Conservation (phyloP, 2,797 vertebrate species). For the Pipistrellus nathusii region DNA sequence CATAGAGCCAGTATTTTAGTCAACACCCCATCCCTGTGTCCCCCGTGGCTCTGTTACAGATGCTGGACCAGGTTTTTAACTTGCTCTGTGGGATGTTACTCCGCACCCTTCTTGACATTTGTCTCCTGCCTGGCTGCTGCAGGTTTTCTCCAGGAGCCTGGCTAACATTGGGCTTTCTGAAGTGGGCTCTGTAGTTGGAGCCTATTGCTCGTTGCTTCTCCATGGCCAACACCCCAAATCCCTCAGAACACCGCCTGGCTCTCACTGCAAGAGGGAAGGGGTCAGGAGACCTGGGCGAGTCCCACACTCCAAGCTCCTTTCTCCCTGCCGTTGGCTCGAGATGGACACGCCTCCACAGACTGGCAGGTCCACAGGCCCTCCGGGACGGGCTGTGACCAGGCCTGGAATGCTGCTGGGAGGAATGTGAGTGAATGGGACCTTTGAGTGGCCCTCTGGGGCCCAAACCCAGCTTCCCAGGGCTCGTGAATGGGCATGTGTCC, state of each 20-base stretch:
- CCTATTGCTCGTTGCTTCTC: not conserved
- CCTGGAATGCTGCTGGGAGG: slow-evolving; percentile 62
- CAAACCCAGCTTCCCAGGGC: slow-evolving; percentile 43
- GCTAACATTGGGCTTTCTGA: slow-evolving; percentile 21
- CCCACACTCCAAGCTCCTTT: not conserved
- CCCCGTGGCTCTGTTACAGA: not conserved
- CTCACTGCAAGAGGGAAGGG: not conserved
- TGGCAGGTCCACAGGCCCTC: not conserved
- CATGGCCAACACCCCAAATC: not conserved
- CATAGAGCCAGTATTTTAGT: not conserved
- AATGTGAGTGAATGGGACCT: slow-evolving; percentile 75
- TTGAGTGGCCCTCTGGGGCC: slow-evolving; percentile 53
- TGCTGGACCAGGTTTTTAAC: not conserved
- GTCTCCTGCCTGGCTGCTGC: not conserved
- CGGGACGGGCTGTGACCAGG: not conserved
- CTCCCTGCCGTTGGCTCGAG: not conserved
- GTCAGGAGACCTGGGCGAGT: not conserved
- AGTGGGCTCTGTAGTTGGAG: not conserved
- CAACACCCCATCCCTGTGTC: not conserved
- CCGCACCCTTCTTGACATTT: slow-evolving; percentile 10
- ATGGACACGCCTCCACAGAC: not conserved
- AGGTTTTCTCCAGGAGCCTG: not conserved
- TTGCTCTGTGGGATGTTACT: not conserved
- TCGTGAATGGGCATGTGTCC: slow-evolving; percentile 72
- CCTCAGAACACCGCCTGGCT: not conserved